A percentile compares a stretch with the other conserved stretches of the same genome.
These are phyloP conservation scores for Gambusia yucatana DNA, from an alignment of 2,797 vertebrate genomes.

Conservation along the genomic window DNA sequence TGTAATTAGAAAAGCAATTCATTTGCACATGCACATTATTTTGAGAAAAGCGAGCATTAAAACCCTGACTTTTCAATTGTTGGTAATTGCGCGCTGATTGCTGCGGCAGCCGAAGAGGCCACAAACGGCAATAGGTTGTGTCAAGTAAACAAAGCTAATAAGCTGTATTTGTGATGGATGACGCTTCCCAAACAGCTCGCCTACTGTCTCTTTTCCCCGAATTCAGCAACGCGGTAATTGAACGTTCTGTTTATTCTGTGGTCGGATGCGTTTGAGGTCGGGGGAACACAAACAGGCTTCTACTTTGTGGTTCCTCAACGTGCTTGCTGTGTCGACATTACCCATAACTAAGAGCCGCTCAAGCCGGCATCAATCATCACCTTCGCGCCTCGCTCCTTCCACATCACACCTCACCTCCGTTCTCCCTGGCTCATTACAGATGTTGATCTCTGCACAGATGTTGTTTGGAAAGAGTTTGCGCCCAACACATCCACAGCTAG, in stretches of 20 bases:
- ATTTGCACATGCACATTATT: slow-evolving; percentile 7
- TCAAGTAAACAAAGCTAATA: slow-evolving; percentile 6
- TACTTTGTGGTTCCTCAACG: slow-evolving; percentile 17
- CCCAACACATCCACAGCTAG: slow-evolving; percentile 37
- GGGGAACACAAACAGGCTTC: slow-evolving; percentile 8
- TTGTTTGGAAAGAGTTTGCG: slow-evolving; percentile 54
- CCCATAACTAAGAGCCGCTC: slow-evolving; percentile 24
- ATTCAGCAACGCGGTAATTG: slow-evolving; percentile 2
- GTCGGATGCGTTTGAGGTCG: slow-evolving; percentile 4
- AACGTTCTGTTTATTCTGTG: slow-evolving; percentile 8
- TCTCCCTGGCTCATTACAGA: slow-evolving; percentile 44
- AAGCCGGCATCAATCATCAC: slow-evolving; percentile 21
- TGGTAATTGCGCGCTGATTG: neutral
- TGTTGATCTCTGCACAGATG: slow-evolving; percentile 55
- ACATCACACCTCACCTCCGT: slow-evolving; percentile 18
- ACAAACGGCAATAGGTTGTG: slow-evolving; percentile 26
- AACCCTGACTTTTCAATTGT: neutral
- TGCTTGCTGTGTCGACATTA: slow-evolving; percentile 34
- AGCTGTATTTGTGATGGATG: slow-evolving; percentile 34
- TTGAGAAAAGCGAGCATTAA: neutral
- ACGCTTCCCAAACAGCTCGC: slow-evolving; percentile 30
- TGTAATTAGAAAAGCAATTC: slow-evolving; percentile 3
- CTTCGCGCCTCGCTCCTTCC: slow-evolving; percentile 15
- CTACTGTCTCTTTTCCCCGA: neutral
- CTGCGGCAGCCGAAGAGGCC: neutral